A percentile compares a stretch with the other conserved stretches of the same genome.
phyloP scores from a whole-genome alignment of 1,140 invertebrate species.

The Sycophila sp. region DNA sequence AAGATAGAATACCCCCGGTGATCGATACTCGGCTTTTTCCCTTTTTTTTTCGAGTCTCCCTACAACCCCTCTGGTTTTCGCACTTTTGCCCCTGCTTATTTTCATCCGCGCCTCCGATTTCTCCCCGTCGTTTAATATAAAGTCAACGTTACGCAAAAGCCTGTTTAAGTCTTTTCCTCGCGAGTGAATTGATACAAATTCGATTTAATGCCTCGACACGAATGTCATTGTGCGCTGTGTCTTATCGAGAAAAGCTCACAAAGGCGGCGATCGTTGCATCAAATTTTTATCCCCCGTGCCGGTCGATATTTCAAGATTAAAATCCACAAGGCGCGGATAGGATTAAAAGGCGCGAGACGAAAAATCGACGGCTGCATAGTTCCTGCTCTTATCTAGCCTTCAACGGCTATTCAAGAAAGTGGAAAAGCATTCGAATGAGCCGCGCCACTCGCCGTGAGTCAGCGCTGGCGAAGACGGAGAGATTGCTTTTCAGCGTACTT shows the following conservation, averaged over 20 bases:
- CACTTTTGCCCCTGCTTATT: not conserved
- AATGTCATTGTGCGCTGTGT: not conserved
- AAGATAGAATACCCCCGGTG: conserved; percentile 17
- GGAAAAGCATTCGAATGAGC: not conserved
- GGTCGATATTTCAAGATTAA: too few relatives aligned
- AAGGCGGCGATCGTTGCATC: too few relatives aligned
- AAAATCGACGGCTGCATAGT: not conserved
- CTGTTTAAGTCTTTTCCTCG: not conserved
- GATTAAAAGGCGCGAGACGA: too few relatives aligned
- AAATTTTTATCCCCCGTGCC: too few relatives aligned
- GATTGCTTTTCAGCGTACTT: not conserved
- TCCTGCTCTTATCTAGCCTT: too few relatives aligned
- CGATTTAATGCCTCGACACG: not conserved
- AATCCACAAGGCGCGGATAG: too few relatives aligned
- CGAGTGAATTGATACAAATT: not conserved
- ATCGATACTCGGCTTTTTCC: conserved; percentile 27
- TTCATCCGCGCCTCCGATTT: not conserved
- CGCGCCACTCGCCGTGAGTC: not conserved
- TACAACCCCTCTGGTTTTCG: too few relatives aligned
- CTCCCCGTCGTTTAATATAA: not conserved
- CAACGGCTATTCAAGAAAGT: not conserved
- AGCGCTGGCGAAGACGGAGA: not conserved
- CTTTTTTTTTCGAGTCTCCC: conserved; percentile 35
- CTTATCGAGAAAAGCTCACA: too few relatives aligned
- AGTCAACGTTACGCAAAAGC: not conserved